Percentiles rank a stretch among this genome's conserved stretches.
Conservation (phyloP, 2,888 invertebrate genomes). For the Scrobipalpa atriplicella region DNA sequence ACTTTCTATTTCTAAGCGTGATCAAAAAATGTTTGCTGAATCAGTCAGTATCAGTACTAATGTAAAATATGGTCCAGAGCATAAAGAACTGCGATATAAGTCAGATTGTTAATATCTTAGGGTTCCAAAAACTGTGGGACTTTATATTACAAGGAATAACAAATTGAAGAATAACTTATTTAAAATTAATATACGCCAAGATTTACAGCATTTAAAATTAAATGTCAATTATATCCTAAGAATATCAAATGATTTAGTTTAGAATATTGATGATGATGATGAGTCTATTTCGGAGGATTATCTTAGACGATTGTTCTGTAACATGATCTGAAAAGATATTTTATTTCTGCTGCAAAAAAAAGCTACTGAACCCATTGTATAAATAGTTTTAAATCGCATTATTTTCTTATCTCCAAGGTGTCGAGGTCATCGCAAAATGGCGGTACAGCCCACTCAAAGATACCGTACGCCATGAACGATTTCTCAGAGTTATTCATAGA, state of each 20-base stretch:
- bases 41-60: slow-evolving; percentile 21
- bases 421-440: slow-evolving; percentile 50
- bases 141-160: too few species aligned
- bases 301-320: too few species aligned
- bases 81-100: slow-evolving; percentile 14
- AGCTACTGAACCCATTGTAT: not conserved
- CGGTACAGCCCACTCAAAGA: slow-evolving; percentile 48
- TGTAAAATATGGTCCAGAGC: not conserved
- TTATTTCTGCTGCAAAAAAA: too few species aligned
- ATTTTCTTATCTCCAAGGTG: slow-evolving; percentile 33
- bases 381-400: not conserved
- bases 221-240: too few species aligned
- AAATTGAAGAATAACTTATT: too few species aligned
- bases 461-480: slow-evolving; percentile 56
- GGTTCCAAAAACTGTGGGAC: too few species aligned
- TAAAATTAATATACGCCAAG: too few species aligned
- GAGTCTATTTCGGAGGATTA: too few species aligned
- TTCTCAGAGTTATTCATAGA: slow-evolving; percentile 58
- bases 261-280: too few species aligned
- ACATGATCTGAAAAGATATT: too few species aligned
- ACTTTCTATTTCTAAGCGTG: slow-evolving; percentile 34
- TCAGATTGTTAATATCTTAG: not conserved
- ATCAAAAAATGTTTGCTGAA: slow-evolving; percentile 26
- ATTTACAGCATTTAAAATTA: too few species aligned
- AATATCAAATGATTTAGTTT: too few species aligned